Conservation (phyloP, 1,140 invertebrate genomes). For the Pseudoatta argentina region DNA sequence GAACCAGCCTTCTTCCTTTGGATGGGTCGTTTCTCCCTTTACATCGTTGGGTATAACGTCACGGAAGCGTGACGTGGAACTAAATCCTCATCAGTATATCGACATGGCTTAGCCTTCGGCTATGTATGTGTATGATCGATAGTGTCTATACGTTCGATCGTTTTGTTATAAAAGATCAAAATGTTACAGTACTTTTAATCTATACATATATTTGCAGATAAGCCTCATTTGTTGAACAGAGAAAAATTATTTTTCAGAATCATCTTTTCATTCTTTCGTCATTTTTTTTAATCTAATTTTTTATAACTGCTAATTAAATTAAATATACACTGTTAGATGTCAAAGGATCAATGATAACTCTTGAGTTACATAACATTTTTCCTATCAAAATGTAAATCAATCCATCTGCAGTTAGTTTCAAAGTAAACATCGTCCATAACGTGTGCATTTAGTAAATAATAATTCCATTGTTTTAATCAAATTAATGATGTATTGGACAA, state of each 20-base stretch:
- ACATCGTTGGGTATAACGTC: constrained; percentile 44
- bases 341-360: too few species aligned
- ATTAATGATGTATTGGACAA: too few species aligned
- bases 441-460: too few species aligned
- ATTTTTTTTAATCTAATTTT: not conserved
- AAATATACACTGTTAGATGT: not conserved
- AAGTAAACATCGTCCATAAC: too few species aligned
- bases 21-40: constrained; percentile 54
- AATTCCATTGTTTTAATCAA: too few species aligned
- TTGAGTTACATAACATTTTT: too few species aligned
- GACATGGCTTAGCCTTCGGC: constrained; percentile 47
- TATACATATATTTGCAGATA: not conserved
- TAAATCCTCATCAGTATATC: constrained; percentile 78
- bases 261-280: not conserved
- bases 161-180: not conserved
- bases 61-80: constrained; percentile 73
- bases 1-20: constrained; percentile 32
- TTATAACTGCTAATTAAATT: not conserved
- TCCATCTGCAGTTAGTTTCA: too few species aligned
- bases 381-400: too few species aligned
- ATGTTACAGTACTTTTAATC: not conserved
- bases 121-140: constrained; percentile 17
- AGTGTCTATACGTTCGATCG: constrained; percentile 21
- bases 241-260: not conserved
- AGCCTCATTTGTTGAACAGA: not conserved